A percentile compares a stretch with the other conserved stretches of the same genome.
These are phyloP conservation scores for Petaurus breviceps DNA, from an alignment of 2,113 vertebrate species.

Conservation along the genomic window DNA sequence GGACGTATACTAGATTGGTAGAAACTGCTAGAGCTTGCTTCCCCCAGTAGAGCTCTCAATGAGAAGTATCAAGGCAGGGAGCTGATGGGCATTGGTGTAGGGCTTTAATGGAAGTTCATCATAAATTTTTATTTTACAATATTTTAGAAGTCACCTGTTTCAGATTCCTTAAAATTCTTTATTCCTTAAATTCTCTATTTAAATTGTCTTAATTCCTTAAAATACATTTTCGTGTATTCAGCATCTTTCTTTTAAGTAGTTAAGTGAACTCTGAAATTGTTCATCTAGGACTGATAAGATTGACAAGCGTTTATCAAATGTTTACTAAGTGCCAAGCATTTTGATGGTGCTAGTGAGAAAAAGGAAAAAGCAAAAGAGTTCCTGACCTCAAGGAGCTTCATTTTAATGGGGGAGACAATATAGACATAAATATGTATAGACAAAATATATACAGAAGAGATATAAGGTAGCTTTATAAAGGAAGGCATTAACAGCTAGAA, in stretches of 20 bases:
- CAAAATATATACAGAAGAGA: background rate
- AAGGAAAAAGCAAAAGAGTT: background rate
- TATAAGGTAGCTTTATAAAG: background rate
- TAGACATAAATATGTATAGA: background rate
- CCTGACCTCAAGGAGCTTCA: background rate
- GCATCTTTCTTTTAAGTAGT: slow-evolving; percentile 37
- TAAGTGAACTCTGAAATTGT: background rate
- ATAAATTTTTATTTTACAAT: background rate
- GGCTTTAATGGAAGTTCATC: background rate
- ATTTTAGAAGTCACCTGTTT: background rate
- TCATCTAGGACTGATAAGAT: background rate
- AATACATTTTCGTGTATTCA: slow-evolving; percentile 25
- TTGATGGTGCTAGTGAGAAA: background rate
- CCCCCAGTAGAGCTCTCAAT: background rate
- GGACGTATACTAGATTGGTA: background rate
- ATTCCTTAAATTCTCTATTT: no score
- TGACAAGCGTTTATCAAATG: background rate
- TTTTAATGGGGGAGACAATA: background rate
- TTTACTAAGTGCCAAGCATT: background rate
- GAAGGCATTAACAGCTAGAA: background rate
- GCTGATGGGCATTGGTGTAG: background rate
- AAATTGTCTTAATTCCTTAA: no score
- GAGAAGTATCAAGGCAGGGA: background rate
- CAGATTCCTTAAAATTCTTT: background rate
- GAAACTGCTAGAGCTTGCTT: background rate